These are phyloP conservation scores for Eupsilia transversa DNA, from an alignment of 2,888 invertebrate genomes.

Conservation along the genomic window DNA sequence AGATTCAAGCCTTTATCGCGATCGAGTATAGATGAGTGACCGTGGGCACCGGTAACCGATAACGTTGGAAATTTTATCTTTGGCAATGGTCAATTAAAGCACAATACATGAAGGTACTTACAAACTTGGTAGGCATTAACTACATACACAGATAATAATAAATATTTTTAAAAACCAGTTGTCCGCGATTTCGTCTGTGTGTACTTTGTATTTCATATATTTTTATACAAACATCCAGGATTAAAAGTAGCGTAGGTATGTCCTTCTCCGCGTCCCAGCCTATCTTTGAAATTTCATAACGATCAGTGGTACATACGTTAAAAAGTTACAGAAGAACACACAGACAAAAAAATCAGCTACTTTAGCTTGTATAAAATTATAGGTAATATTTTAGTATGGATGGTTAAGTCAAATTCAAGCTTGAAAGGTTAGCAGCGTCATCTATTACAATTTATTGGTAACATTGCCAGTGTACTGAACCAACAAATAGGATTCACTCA, in stretches of 20 bases:
- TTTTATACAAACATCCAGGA: background rate
- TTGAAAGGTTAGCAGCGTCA: background rate
- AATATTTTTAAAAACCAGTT: background rate
- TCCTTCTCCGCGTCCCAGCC: background rate
- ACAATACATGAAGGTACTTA: background rate
- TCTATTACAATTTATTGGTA: background rate
- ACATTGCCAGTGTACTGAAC: background rate
- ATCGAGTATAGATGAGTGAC: background rate
- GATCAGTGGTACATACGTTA: background rate
- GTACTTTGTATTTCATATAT: background rate
- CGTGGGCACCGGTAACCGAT: no score
- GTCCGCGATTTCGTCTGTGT: background rate
- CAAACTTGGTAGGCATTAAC: background rate
- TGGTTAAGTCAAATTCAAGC: background rate
- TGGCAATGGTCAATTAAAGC: background rate
- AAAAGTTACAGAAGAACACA: background rate
- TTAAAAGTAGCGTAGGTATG: background rate
- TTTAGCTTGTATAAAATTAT: background rate
- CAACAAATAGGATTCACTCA: slow-evolving; percentile 13
- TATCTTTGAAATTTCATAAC: background rate
- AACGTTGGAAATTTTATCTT: background rate
- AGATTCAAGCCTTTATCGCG: background rate
- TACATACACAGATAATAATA: background rate
- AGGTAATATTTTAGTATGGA: background rate
- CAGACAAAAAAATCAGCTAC: background rate